These are phyloP conservation scores for Phymorhynchus buccinoides DNA, from an alignment of 1,140 invertebrate species.

Conservation along the genomic window DNA sequence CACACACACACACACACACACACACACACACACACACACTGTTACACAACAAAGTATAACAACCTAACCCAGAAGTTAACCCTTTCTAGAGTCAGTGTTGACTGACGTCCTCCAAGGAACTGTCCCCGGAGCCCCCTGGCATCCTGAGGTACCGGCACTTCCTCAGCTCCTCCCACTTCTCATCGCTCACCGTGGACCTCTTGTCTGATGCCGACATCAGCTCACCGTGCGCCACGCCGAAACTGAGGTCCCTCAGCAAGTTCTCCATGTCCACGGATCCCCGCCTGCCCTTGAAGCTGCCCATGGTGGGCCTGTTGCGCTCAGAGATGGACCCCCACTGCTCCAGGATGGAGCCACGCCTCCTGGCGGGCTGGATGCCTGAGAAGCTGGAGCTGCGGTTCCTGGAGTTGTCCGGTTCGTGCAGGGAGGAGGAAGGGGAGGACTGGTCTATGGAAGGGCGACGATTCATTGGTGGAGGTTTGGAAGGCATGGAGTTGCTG, in stretches of 20 bases:
- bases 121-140: constrained; percentile 15
- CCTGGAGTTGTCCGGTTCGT: not conserved
- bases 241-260: constrained; percentile 17
- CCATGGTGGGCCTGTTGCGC: not conserved
- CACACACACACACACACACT: not conserved
- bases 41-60: not conserved
- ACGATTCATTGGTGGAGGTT: not conserved
- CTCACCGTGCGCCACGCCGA: constrained; percentile 17
- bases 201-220: not conserved
- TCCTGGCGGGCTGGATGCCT: constrained; percentile 16
- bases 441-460: not conserved
- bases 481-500: constrained; percentile 27
- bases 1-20: not conserved
- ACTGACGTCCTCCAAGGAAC: not conserved
- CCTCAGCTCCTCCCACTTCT: constrained; percentile 20
- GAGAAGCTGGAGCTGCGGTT: constrained; percentile 24
- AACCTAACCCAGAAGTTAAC: not conserved
- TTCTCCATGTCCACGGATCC: constrained; percentile 14
- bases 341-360: constrained; percentile 7
- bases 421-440: not conserved
- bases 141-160: constrained; percentile 24
- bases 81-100: not conserved
- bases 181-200: not conserved
- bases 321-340: constrained; percentile 20
- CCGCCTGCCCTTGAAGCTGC: not conserved